phyloP scores from a whole-genome alignment of 1,140 invertebrate genomes.

The Magallana gigas region DNA sequence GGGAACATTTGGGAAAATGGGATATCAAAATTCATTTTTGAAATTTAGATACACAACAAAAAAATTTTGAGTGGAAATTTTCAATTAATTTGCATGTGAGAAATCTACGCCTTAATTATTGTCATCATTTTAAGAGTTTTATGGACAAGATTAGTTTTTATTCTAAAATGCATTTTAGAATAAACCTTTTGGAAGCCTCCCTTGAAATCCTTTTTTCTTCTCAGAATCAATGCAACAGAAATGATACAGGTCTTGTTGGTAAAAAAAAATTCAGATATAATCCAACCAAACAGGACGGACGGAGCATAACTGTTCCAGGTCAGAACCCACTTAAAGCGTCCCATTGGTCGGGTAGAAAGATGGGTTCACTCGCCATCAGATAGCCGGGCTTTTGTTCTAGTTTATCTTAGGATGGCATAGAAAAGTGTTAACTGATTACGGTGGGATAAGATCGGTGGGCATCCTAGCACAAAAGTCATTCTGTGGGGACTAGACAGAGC shows the following conservation, averaged over 20 bases:
- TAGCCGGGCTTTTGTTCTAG: constrained; percentile 15
- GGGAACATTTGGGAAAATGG: not conserved
- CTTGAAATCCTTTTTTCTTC: not conserved
- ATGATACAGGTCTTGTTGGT: constrained; percentile 1
- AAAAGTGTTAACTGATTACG: constrained; percentile 31
- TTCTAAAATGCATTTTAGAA: too few species aligned
- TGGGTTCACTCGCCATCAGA: constrained; percentile 13
- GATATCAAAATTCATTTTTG: not conserved
- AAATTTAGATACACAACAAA: not conserved
- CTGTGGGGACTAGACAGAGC: not conserved
- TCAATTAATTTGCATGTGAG: too few species aligned
- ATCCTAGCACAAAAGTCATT: constrained; percentile 36
- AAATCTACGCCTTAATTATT: not conserved
- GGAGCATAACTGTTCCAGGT: constrained; percentile 28
- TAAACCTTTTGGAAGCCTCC: not conserved
- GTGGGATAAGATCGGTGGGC: constrained; percentile 16
- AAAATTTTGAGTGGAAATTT: too few species aligned
- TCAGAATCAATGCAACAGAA: not conserved
- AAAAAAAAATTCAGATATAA: not conserved
- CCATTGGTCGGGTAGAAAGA: not conserved
- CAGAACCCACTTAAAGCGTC: not conserved
- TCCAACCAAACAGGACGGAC: not conserved
- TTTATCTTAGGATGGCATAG: constrained; percentile 35
- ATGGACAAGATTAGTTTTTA: too few species aligned
- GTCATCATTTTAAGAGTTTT: not conserved